These are phyloP conservation scores for Musca vetustissima DNA, from an alignment of 1,140 invertebrate species.

Conservation along the genomic window DNA sequence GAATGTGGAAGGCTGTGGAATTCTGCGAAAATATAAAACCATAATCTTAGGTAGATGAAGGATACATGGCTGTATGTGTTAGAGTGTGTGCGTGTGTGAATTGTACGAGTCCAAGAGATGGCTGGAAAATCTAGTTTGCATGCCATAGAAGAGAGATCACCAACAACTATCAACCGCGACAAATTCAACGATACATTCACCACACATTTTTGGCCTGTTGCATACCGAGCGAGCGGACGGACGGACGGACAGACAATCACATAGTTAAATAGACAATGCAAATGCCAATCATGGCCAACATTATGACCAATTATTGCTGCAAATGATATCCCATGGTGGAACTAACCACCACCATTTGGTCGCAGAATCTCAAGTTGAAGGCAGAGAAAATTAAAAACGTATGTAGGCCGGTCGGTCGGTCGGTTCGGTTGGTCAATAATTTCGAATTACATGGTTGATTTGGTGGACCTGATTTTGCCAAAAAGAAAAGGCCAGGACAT, in stretches of 20 bases:
- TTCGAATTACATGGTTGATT: conserved; percentile 9
- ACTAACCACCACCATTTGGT: conserved; percentile 20
- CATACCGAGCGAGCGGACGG: not conserved
- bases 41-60: not conserved
- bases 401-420: too few relatives aligned
- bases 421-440: conserved; percentile 11
- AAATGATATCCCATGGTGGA: conserved; percentile 17
- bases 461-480: not conserved
- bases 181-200: conserved; percentile 13
- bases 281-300: conserved; percentile 7
- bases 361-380: not conserved
- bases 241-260: too few relatives aligned
- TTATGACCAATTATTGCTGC: conserved; percentile 20
- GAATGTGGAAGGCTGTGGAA: not conserved
- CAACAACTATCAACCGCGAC: conserved; percentile 1
- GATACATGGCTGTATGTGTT: not conserved
- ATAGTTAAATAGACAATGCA: too few relatives aligned
- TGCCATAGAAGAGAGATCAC: not conserved
- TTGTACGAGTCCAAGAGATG: too few relatives aligned
- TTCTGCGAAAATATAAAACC: not conserved
- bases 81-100: too few relatives aligned
- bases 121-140: too few relatives aligned
- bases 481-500: too few relatives aligned
- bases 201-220: conserved; percentile 15
- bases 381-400: conserved; percentile 2